Evolutionary conservation across 2,888 invertebrate genomes (phyloP).

Genomic region (Tetragnatha montana): DNA sequence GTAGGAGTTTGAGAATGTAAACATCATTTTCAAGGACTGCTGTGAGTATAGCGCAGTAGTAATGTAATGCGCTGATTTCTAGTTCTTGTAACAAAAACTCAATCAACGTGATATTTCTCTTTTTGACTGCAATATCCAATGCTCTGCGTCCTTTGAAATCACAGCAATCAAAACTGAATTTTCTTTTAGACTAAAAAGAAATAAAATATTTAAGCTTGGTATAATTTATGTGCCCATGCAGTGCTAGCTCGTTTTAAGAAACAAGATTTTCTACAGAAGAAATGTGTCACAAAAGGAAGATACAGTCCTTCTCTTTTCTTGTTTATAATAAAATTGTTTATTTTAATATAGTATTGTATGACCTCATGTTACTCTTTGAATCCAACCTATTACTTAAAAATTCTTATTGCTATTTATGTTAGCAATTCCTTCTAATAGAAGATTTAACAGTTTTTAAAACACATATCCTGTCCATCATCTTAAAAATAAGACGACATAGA

Average conservation of each 20-base stretch:
- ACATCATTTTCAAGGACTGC: conserved; percentile 54
- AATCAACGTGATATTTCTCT: conserved; percentile 78
- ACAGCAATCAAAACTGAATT: conserved; percentile 75
- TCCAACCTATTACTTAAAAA: too few relatives aligned
- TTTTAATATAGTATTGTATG: too few relatives aligned
- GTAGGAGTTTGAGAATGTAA: conserved; percentile 42
- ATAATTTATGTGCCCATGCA: too few relatives aligned
- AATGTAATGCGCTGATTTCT: conserved; percentile 46
- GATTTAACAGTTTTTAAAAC: too few relatives aligned
- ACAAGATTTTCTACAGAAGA: neutral
- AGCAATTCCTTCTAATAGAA: too few relatives aligned
- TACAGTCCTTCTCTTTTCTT: too few relatives aligned
- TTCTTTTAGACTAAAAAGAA: conserved; percentile 20
- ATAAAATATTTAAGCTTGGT: neutral
- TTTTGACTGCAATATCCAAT: conserved; percentile 83
- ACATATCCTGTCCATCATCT: too few relatives aligned
- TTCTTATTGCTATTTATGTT: too few relatives aligned
- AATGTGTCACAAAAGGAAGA: neutral
- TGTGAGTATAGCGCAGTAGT: conserved; percentile 37
- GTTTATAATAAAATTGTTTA: too few relatives aligned
- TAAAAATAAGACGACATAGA: too few relatives aligned
- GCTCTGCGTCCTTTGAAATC: conserved; percentile 82
- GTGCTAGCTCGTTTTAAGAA: too few relatives aligned
- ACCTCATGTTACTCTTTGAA: too few relatives aligned
- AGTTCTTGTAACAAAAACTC: conserved; percentile 36